Evolutionary conservation across 2,113 vertebrate genomes (phyloP).

Genomic region (Eublepharis macularius): DNA sequence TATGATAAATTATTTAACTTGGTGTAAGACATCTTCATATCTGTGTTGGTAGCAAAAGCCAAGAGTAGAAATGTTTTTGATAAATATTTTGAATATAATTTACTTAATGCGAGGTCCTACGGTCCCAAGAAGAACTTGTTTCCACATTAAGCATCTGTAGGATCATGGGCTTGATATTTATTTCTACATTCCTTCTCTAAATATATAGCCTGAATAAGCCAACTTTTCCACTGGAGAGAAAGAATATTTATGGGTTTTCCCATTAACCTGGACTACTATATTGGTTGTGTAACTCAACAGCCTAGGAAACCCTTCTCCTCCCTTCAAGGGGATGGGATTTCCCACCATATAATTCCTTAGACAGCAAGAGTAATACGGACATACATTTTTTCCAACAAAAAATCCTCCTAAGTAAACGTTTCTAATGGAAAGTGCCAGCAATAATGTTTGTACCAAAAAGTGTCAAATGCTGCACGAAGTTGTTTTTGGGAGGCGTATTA

Average conservation of each 20-base stretch:
- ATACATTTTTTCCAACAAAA: conserved; percentile 24
- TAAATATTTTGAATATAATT: too few relatives aligned
- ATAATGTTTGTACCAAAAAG: conserved; percentile 45
- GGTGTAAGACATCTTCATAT: too few relatives aligned
- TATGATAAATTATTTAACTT: too few relatives aligned
- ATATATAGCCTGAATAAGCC: conserved; percentile 14
- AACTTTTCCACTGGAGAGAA: background rate
- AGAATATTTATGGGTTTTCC: conserved; percentile 8
- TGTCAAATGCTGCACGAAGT: conserved; percentile 63
- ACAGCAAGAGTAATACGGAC: conserved; percentile 44
- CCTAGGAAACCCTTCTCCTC: conserved; percentile 23
- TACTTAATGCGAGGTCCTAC: too few relatives aligned
- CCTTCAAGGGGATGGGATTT: conserved; percentile 40
- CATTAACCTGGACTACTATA: conserved; percentile 17
- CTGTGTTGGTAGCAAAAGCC: too few relatives aligned
- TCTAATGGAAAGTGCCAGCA: conserved; percentile 59
- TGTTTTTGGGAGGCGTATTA: conserved; percentile 47
- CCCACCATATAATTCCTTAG: conserved; percentile 24
- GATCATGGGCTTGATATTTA: background rate
- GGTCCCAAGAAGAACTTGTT: background rate
- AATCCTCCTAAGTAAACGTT: conserved; percentile 59
- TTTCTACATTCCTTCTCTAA: background rate
- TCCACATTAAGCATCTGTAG: background rate
- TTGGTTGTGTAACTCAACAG: conserved; percentile 27
- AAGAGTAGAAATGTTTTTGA: too few relatives aligned